These are phyloP conservation scores for Poecilia velifera DNA, from an alignment of 2,797 vertebrate species.

Conservation along the genomic window DNA sequence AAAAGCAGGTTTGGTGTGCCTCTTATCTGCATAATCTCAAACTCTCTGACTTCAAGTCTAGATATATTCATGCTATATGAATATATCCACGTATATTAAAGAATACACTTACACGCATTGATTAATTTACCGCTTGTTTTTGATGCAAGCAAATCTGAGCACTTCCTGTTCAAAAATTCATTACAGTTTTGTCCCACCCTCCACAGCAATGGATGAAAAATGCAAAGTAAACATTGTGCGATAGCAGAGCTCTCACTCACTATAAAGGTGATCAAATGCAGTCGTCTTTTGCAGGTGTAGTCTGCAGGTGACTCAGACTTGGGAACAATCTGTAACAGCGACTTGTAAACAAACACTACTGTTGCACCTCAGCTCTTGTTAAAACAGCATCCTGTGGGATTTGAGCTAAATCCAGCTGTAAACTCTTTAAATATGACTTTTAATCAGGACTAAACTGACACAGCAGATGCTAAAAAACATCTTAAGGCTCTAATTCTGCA, in stretches of 20 bases:
- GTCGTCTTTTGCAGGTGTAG: neutral
- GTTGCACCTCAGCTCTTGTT: neutral
- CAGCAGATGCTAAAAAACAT: neutral
- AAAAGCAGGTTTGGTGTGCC: neutral
- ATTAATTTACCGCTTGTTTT: neutral
- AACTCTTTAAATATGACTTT: neutral
- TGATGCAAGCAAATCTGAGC: neutral
- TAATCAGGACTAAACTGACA: neutral
- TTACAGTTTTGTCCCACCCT: neutral
- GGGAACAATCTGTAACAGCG: neutral
- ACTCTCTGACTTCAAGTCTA: neutral
- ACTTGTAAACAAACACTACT: neutral
- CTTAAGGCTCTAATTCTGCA: neutral
- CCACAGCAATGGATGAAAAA: no score
- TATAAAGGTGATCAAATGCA: neutral
- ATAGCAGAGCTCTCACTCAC: neutral
- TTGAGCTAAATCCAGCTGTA: neutral
- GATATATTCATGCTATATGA: neutral
- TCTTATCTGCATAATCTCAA: neutral
- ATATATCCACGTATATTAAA: neutral
- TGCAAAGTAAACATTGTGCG: no score
- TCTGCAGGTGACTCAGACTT: neutral
- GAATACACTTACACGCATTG: neutral
- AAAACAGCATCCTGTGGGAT: neutral
- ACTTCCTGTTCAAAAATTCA: neutral